Percentiles rank a stretch among this genome's conserved stretches.
phyloP scores from a whole-genome alignment of 1,140 invertebrate species.

The Drosophila watanabei region DNA sequence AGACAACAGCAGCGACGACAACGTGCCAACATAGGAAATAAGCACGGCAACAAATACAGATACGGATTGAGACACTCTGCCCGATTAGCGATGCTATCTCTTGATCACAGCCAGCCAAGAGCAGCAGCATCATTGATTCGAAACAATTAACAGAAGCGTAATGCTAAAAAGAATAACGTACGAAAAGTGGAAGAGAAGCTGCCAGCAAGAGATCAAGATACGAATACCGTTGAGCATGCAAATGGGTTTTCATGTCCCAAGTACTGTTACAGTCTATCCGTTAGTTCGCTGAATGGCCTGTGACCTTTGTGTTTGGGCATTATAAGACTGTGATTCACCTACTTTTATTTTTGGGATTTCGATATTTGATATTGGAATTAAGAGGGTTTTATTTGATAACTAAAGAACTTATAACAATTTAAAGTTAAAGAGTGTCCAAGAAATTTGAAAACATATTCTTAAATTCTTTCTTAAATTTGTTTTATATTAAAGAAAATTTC shows the following conservation, averaged over 20 bases:
- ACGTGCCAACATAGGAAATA: constrained; percentile 39
- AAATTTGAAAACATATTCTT: too few species aligned
- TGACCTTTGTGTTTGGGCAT: constrained; percentile 9
- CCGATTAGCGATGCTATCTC: constrained; percentile 3
- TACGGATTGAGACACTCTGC: constrained; percentile 22
- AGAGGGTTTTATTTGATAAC: not conserved
- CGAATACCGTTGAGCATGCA: constrained; percentile 30
- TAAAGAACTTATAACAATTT: not conserved
- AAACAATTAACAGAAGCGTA: constrained; percentile 47
- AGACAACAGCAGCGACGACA: constrained; percentile 28
- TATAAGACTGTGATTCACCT: not conserved
- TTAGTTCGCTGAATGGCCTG: constrained; percentile 3
- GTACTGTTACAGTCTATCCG: constrained; percentile 12
- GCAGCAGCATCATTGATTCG: constrained; percentile 48
- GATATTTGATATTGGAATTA: not conserved
- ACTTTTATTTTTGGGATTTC: not conserved
- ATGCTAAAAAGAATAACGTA: constrained; percentile 12
- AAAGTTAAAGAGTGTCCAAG: not conserved
- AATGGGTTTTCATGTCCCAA: constrained; percentile 14
- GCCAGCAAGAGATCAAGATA: constrained; percentile 28
- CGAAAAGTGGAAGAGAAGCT: constrained; percentile 13
- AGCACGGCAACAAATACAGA: constrained; percentile 4
- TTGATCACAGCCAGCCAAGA: not conserved
- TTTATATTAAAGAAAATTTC: not conserved
- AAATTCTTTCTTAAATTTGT: not conserved